Evolutionary conservation across 2,888 invertebrate species (phyloP), one percentile per base, ranked within the genome.

Genomic region (Galerucella calmariensis): DNA sequence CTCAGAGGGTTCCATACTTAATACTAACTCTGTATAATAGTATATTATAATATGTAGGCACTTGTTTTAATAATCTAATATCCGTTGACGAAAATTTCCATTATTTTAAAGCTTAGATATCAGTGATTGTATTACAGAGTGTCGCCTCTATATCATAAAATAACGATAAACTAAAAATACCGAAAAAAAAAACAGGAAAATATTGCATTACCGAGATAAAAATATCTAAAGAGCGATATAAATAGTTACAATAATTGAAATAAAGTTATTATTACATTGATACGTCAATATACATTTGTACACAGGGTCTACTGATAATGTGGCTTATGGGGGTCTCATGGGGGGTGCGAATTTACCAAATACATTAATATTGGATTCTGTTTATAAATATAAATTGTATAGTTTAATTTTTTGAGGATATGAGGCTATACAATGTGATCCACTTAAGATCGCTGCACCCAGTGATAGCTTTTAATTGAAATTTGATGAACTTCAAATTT

Each of bases 121-220:
- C 48, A 51, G 4, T 51, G n/a, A 51, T 14, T 46, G 3, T 51
- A 14, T 14, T 2, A 14, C 5, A 14, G 14, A 3, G 14, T 3
- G 48, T 0, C 27, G 27, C 16, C 53, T 56, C 5, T 16, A 16
- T 6, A 51, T 51, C 12, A 16, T 20, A 56, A 11, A 16, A 53
- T 53, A n/a, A 9, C 5, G 53, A 56, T 56, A 56, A 56, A 56
- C 16, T 56, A 16, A 56, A 56, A 16, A 16, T 56, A 56, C 9
- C 53, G 53, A 56, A 56, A n/a, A 56, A 56, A 16, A 16, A 53
- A 53, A n/a, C 27, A 27, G 27, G n/a, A n/a, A 56, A 56, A n/a
- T 8, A 56, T 56, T 6, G n/a, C 53, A 16, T 16, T 8, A n/a
- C 4, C 5, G 8, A 9, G 53, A 56, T 56, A 56, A 56, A 56